phyloP scores from a whole-genome alignment of 2,113 vertebrate genomes.

The Sminthopsis crassicaudata region DNA sequence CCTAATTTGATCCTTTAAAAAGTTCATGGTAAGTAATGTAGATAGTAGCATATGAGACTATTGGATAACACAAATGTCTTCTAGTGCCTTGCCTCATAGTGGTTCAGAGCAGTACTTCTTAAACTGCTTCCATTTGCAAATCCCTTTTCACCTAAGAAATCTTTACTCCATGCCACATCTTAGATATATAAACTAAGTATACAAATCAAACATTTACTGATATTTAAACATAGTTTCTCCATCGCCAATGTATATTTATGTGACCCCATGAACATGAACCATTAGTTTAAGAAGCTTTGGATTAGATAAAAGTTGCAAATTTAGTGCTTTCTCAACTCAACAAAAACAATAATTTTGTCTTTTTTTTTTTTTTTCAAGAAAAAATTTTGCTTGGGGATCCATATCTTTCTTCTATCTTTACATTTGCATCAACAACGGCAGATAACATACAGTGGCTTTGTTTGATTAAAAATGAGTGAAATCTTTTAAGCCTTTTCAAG shows the following conservation, averaged over 20 bases:
- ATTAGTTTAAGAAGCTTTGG: background rate
- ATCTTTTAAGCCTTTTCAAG: background rate
- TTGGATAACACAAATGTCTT: background rate
- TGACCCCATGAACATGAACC: no score
- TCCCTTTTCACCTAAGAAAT: no score
- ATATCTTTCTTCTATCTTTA: background rate
- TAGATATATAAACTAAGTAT: no score
- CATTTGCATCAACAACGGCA: no score
- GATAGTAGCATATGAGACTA: background rate
- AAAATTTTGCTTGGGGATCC: background rate
- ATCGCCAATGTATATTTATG: no score
- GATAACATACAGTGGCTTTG: no score
- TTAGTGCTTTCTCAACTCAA: background rate
- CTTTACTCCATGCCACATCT: no score
- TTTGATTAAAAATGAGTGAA: no score
- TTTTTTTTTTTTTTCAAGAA: background rate
- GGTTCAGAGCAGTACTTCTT: background rate
- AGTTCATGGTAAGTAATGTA: background rate
- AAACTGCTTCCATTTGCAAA: no score
- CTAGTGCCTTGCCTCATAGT: background rate
- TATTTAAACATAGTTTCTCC: no score
- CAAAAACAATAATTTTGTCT: background rate
- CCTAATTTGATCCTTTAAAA: background rate
- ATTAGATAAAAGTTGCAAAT: background rate
- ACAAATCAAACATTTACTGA: no score